Evolutionary conservation across 2,113 vertebrate species (phyloP).

Genomic region (Capreolus pygargus): DNA sequence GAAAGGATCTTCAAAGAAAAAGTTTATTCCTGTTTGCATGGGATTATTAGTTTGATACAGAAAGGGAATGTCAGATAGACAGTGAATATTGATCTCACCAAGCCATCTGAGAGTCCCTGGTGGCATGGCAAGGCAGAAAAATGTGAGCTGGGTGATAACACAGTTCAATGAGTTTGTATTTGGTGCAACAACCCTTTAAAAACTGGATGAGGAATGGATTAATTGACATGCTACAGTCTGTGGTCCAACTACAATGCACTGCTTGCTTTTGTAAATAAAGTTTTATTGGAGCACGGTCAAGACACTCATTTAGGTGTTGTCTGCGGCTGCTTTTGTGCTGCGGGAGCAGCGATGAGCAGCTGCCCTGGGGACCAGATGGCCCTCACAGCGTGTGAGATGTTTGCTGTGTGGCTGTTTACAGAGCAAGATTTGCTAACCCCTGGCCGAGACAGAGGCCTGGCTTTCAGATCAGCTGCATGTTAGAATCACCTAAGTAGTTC

Average conservation of each 20-base stretch:
- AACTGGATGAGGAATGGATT: not conserved
- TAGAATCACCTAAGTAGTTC: not conserved
- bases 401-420: not conserved
- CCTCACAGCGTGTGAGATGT: not conserved
- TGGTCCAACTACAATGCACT: not conserved
- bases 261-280: conserved; percentile 42
- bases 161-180: not conserved
- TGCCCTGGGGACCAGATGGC: not conserved
- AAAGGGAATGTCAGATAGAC: not conserved
- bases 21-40: conserved; percentile 25
- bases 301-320: not conserved
- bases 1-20: not conserved
- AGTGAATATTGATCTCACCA: conserved; percentile 31
- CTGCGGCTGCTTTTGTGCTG: not conserved
- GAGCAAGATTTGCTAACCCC: not conserved
- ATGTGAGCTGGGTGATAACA: not conserved
- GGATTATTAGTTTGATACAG: not conserved
- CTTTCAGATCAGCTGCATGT: not conserved
- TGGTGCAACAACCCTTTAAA: not conserved
- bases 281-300: conserved; percentile 5
- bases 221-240: not conserved
- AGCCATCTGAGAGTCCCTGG: not conserved
- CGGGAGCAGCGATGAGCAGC: not conserved
- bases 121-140: conserved; percentile 11
- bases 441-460: not conserved